Evolutionary conservation across 2,797 vertebrate species (phyloP).

Genomic region (Enteromius trimaculatus): DNA sequence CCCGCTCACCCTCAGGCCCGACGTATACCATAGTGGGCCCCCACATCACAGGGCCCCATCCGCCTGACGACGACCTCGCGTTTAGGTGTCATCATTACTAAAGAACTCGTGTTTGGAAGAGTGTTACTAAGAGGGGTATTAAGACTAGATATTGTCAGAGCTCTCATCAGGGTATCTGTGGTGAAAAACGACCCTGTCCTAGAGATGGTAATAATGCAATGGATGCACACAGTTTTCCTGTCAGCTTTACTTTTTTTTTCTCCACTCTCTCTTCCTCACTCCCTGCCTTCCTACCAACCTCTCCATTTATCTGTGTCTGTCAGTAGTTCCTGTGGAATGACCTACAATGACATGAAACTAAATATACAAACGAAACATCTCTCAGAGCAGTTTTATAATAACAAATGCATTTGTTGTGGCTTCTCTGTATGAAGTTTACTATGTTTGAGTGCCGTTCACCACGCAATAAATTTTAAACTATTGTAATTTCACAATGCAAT

Average conservation of each 20-base stretch:
- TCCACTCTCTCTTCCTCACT: not conserved
- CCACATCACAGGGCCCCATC: not conserved
- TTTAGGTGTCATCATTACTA: not conserved
- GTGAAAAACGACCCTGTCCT: constrained; percentile 93
- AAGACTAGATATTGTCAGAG: constrained; percentile 43
- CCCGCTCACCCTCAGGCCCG: not conserved
- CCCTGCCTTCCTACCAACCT: constrained; percentile 30
- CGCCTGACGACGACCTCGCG: not conserved
- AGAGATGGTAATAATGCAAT: constrained; percentile 84
- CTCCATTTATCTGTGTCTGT: constrained; percentile 40
- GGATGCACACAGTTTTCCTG: constrained; percentile 34
- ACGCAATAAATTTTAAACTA: not conserved
- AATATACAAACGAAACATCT: not conserved
- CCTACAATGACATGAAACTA: constrained; percentile 22
- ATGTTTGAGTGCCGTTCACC: not conserved
- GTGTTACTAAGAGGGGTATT: constrained; percentile 32
- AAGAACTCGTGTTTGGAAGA: constrained; percentile 17
- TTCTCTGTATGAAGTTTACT: not conserved
- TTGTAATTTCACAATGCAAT: not conserved
- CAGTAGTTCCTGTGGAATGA: constrained; percentile 22
- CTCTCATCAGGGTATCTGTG: constrained; percentile 90
- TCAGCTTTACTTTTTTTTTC: constrained; percentile 29
- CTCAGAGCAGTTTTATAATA: not conserved
- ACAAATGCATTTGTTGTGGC: not conserved
- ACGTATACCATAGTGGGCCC: not conserved